phyloP scores from a whole-genome alignment of 92 coral and sea anemone species.

The Actinostola sp. region DNA sequence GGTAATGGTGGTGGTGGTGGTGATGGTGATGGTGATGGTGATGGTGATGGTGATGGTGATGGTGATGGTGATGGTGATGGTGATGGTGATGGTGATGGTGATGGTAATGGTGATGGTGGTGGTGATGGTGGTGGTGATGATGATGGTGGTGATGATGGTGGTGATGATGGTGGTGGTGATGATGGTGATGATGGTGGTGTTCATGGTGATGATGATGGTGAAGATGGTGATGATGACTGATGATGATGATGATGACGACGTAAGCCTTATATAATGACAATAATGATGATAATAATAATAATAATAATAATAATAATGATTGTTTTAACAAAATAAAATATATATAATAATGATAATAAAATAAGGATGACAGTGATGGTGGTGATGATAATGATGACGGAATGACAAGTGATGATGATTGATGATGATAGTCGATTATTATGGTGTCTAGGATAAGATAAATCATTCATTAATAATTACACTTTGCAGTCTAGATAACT shows the following conservation, averaged over 20 bases:
- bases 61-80: background rate
- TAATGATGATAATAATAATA: too few relatives aligned
- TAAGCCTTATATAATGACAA: too few relatives aligned
- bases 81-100: background rate
- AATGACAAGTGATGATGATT: background rate
- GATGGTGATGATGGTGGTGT: background rate
- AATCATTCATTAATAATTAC: too few relatives aligned
- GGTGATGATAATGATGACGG: background rate
- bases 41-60: background rate
- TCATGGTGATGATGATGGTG: background rate
- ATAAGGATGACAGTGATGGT: background rate
- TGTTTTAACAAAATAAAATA: too few relatives aligned
- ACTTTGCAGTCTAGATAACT: too few relatives aligned
- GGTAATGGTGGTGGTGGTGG: background rate
- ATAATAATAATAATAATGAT: too few relatives aligned
- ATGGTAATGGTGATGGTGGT: background rate
- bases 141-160: background rate
- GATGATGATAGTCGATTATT: too few relatives aligned
- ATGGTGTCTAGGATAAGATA: too few relatives aligned
- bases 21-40: background rate
- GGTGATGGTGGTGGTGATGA: background rate
- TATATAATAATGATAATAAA: too few relatives aligned
- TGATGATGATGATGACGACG: too few relatives aligned
- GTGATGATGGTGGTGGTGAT: conserved; percentile 6
- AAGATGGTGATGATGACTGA: too few relatives aligned